Evolutionary conservation across 2,797 vertebrate genomes (phyloP).

Genomic region (Gila robusta): DNA sequence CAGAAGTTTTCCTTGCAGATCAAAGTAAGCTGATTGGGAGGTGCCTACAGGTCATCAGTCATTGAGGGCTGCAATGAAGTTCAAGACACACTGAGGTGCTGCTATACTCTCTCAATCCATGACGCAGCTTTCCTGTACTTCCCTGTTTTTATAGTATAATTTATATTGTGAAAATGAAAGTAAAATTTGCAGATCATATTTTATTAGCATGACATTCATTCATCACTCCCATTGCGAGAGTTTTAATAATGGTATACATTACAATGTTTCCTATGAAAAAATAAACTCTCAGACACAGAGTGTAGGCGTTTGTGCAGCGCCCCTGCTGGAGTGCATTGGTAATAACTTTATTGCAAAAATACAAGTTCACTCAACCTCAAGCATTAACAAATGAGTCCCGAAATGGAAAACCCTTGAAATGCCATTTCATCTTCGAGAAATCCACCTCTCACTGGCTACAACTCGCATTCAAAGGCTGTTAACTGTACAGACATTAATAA

Average conservation of each 20-base stretch:
- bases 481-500: slow-evolving; percentile 68
- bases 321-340: slow-evolving; percentile 83
- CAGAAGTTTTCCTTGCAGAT: not conserved
- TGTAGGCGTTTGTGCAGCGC: slow-evolving; percentile 75
- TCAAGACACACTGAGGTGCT: not conserved
- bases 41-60: too few species aligned
- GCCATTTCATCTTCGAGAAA: slow-evolving; percentile 61
- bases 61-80: too few species aligned
- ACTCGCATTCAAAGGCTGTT: slow-evolving; percentile 67
- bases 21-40: not conserved
- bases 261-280: not conserved
- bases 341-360: slow-evolving; percentile 93
- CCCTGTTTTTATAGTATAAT: not conserved
- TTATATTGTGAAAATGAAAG: not conserved
- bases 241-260: not conserved
- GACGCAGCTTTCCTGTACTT: not conserved
- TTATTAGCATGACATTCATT: not conserved
- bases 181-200: not conserved
- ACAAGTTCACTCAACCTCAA: slow-evolving; percentile 86
- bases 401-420: slow-evolving; percentile 64
- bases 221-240: not conserved
- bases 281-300: slow-evolving; percentile 58
- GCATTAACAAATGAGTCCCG: slow-evolving; percentile 76
- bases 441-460: slow-evolving; percentile 62
- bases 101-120: not conserved